These are phyloP conservation scores for Bruchidius siliquastri DNA, from an alignment of 2,888 invertebrate species.

Conservation along the genomic window DNA sequence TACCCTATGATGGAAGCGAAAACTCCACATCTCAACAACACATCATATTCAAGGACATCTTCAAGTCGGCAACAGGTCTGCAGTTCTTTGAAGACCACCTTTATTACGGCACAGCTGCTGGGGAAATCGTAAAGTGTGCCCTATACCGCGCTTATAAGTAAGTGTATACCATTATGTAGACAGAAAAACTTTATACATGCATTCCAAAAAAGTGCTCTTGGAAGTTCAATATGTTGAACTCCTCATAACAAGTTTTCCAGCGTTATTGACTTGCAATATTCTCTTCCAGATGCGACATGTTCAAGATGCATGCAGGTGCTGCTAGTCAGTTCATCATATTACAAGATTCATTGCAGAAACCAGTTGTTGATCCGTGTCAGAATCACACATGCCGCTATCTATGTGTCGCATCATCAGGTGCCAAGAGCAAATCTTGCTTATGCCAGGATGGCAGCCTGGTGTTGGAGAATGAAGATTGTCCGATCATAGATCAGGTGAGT, in stretches of 20 bases:
- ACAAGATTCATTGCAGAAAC: constrained; percentile 55
- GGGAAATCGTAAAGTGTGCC: constrained; percentile 57
- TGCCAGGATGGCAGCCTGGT: constrained; percentile 53
- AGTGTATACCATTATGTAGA: background rate
- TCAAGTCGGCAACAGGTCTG: constrained; percentile 56
- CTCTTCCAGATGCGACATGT: constrained; percentile 46
- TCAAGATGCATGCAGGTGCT: constrained; percentile 48
- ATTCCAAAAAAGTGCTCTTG: too few relatives aligned
- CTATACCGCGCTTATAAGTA: constrained; percentile 46
- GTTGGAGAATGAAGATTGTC: constrained; percentile 40
- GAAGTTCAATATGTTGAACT: too few relatives aligned
- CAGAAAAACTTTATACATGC: too few relatives aligned
- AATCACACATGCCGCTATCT: constrained; percentile 55
- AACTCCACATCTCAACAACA: constrained; percentile 28
- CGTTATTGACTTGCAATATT: too few relatives aligned
- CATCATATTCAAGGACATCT: background rate
- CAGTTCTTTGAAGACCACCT: constrained; percentile 71
- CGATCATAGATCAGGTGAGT: constrained; percentile 9
- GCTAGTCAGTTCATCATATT: constrained; percentile 52
- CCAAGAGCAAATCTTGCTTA: constrained; percentile 50
- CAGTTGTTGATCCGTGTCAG: constrained; percentile 50
- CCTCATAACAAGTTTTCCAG: too few relatives aligned
- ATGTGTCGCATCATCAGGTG: constrained; percentile 53
- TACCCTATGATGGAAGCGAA: constrained; percentile 49
- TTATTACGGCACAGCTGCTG: constrained; percentile 62